A percentile compares a stretch with the other conserved stretches of the same genome.
Conservation (phyloP, 2,113 vertebrate species). For the Callocephalon fimbriatum region DNA sequence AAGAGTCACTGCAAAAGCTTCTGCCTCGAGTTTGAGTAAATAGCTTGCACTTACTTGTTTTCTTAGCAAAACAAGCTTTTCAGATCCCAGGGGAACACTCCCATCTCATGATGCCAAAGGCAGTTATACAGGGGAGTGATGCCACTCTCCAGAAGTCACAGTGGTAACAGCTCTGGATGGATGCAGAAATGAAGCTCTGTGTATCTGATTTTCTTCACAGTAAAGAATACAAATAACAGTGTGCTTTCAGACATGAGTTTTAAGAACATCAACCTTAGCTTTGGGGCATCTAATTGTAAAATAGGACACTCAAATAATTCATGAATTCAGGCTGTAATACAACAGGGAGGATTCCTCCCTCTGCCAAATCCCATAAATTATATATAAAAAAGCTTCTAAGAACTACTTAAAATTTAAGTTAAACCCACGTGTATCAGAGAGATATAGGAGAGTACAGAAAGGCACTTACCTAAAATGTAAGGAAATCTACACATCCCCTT, state of each 20-base stretch:
- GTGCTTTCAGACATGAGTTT: neutral
- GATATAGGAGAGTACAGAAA: neutral
- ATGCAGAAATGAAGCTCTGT: neutral
- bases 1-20: neutral
- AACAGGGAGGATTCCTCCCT: neutral
- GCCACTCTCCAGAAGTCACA: neutral
- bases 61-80: constrained; percentile 9
- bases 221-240: neutral
- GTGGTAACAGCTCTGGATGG: neutral
- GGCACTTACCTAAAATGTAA: neutral
- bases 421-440: neutral
- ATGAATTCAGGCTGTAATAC: constrained; percentile 19
- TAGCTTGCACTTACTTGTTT: neutral
- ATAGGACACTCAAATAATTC: constrained; percentile 56
- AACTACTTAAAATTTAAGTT: constrained; percentile 34
- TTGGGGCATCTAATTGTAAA: constrained; percentile 24
- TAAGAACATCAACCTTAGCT: neutral
- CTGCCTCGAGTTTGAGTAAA: neutral
- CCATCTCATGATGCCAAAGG: neutral
- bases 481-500: neutral
- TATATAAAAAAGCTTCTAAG: constrained; percentile 42
- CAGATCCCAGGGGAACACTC: neutral
- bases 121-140: neutral
- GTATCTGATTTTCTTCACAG: neutral
- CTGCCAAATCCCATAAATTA: neutral